phyloP scores from a whole-genome alignment of 2,888 invertebrate genomes.

The Cylindroiulus punctatus region DNA sequence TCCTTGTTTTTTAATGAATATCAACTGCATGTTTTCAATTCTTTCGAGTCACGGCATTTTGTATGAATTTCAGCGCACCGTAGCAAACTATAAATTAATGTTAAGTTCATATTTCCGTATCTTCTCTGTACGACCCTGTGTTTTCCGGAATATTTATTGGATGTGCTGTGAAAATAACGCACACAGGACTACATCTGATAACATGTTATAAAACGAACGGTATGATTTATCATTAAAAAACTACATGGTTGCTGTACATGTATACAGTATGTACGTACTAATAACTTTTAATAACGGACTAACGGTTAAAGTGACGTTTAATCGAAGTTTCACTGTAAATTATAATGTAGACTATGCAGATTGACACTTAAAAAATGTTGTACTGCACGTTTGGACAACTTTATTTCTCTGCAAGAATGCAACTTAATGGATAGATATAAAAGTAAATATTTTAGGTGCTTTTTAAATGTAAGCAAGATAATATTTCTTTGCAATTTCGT shows the following conservation, averaged over 20 bases:
- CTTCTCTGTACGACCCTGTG: not conserved
- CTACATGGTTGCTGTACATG: too few relatives aligned
- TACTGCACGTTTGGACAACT: too few relatives aligned
- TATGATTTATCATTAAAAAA: too few relatives aligned
- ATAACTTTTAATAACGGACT: too few relatives aligned
- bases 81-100: constrained; percentile 8
- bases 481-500: not conserved
- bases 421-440: too few relatives aligned
- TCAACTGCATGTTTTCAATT: not conserved
- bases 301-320: too few relatives aligned
- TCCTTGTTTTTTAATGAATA: not conserved
- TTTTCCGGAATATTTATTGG: not conserved
- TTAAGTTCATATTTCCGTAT: not conserved
- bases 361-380: too few relatives aligned
- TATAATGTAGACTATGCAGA: too few relatives aligned
- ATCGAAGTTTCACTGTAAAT: too few relatives aligned
- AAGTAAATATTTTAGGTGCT: not conserved
- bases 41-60: not conserved
- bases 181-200: too few relatives aligned
- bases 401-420: too few relatives aligned
- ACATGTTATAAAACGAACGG: too few relatives aligned
- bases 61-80: not conserved
- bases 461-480: not conserved
- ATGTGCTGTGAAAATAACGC: not conserved
- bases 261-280: not conserved